These are phyloP conservation scores for Clarias gariepinus DNA, from an alignment of 2,113 vertebrate genomes.

Conservation along the genomic window DNA sequence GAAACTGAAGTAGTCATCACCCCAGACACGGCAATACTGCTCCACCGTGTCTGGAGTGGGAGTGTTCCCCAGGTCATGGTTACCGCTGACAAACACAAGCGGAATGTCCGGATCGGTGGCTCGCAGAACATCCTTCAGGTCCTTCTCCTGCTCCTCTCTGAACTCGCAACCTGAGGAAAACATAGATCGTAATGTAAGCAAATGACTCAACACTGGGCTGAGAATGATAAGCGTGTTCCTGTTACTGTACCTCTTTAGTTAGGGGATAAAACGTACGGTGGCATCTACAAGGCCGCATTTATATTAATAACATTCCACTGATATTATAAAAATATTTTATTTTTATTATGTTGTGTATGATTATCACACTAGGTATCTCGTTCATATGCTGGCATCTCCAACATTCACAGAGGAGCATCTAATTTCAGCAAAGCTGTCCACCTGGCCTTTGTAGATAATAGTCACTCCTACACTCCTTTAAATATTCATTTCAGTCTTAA, in stretches of 20 bases:
- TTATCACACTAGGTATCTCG: background rate
- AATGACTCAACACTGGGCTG: background rate
- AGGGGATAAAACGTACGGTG: background rate
- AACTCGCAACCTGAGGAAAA: slow-evolving; percentile 74
- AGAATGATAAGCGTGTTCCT: background rate
- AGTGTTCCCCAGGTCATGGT: slow-evolving; percentile 89
- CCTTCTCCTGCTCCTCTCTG: slow-evolving; percentile 80
- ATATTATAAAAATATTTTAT: background rate
- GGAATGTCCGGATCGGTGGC: slow-evolving; percentile 79
- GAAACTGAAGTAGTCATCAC: slow-evolving; percentile 96
- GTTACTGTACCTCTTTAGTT: background rate
- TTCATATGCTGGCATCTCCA: background rate
- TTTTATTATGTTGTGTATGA: background rate
- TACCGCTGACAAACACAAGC: slow-evolving; percentile 90
- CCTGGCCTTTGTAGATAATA: background rate
- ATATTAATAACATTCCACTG: background rate
- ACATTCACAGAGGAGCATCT: background rate
- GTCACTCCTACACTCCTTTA: background rate
- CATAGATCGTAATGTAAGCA: background rate
- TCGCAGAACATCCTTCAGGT: slow-evolving; percentile 81
- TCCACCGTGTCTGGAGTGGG: slow-evolving; percentile 80
- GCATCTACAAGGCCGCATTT: background rate
- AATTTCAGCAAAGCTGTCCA: background rate
- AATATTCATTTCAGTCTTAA: background rate
- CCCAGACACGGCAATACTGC: slow-evolving; percentile 83